Percentiles rank a stretch among this genome's conserved stretches.
These are phyloP conservation scores for Zaprionus camerounensis DNA, from an alignment of 1,140 invertebrate genomes.

Conservation along the genomic window DNA sequence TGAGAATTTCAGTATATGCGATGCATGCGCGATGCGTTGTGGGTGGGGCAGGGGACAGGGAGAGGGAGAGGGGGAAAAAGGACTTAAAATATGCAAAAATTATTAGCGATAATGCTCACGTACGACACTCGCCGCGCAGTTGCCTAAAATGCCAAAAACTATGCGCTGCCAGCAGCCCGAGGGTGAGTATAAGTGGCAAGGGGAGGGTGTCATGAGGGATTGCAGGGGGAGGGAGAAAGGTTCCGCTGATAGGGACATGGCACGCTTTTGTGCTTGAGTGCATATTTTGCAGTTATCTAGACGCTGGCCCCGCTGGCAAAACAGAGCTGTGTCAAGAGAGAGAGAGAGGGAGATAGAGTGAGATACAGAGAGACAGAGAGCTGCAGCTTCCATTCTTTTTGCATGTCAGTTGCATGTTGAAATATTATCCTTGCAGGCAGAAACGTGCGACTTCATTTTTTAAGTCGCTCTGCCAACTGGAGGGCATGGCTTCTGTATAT, in stretches of 20 bases:
- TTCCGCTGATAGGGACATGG: conserved; percentile 50
- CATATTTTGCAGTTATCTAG: conserved; percentile 82
- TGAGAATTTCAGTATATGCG: conserved; percentile 45
- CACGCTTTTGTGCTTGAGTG: conserved; percentile 83
- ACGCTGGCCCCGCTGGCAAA: conserved; percentile 46
- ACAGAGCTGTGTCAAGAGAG: conserved; percentile 15
- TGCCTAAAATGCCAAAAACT: conserved; percentile 56
- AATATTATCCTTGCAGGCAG: conserved; percentile 83
- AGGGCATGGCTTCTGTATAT: conserved; percentile 36
- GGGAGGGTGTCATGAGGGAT: neutral
- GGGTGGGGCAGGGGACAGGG: conserved; percentile 18
- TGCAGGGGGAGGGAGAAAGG: conserved; percentile 4
- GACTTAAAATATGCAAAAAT: conserved; percentile 76
- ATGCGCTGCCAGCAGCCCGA: conserved; percentile 11
- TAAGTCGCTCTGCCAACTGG: conserved; percentile 27
- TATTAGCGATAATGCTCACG: conserved; percentile 84
- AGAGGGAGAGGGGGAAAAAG: neutral
- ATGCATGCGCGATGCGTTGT: conserved; percentile 25
- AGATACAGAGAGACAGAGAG: neutral
- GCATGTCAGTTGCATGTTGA: conserved; percentile 78
- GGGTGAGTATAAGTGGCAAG: neutral
- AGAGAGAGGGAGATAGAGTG: neutral
- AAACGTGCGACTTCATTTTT: conserved; percentile 79
- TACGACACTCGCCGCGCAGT: conserved; percentile 69
- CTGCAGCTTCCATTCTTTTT: conserved; percentile 56